Base-by-base conservation (phyloP, 2,113 vertebrate genomes). In the Sapayoa aenigma region DNA sequence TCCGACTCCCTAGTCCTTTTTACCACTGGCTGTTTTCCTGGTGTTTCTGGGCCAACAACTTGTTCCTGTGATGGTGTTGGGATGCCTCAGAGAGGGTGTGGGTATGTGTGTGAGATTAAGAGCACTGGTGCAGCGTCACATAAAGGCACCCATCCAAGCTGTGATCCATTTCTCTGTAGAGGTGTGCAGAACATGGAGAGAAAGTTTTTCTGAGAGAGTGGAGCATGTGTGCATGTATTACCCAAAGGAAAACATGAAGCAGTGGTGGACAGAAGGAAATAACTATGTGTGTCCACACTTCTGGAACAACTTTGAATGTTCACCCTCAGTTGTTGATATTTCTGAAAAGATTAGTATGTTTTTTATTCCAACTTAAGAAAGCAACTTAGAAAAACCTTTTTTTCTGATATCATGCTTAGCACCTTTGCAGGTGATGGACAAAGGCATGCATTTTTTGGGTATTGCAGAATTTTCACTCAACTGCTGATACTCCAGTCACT, bases 271-370 rank as follows among this genome's bases (percentile, higher is more conserved):
- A 37, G 69, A 63, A 84, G 62, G 49, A 89, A 63, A 6, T 52
- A 31, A 49, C 22, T n/a, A 3, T 0, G 0, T 20, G 2, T 30
- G 16, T 63, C 89, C 8, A 3, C 24, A 42, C 11, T 35, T 2
- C 50, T 65, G 53, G 58, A 58, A 41, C 31, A 1, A 9, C 55
- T 77, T 84, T 49, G 27, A 65, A 4, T 52, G 44, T 33, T 84
- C 20, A 55, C 10, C 12, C 14, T 13, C 55, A 25, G n/a, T 11
- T 74, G 22, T 35, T 14, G 33, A 3, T 35, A 19, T 37, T 89
- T 89, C 52, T 67, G 24, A 27, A 52, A 63, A 76, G 24, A n/a
- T 31, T 5, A 56, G 8, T 30, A 7, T 25, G 9, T 22, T 84
- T 78, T 84, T 35, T 66, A 55, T 37, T 66, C 55, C 37, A 35